These are phyloP conservation scores for Pogonomyrmex californicus DNA, from an alignment of 1,140 invertebrate species.

Conservation along the genomic window DNA sequence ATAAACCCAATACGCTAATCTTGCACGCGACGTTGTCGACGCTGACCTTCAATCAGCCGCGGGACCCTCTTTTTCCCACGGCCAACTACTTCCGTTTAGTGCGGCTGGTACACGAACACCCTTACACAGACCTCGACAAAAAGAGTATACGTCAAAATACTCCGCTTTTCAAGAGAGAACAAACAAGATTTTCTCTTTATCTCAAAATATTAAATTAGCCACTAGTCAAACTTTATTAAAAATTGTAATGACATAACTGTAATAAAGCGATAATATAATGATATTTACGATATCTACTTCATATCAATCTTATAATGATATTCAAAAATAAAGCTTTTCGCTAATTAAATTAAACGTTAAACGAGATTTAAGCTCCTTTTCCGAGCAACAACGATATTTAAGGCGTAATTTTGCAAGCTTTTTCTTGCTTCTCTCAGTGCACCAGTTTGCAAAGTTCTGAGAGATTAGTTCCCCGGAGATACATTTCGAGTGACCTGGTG, in stretches of 20 bases:
- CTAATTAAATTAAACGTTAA: not conserved
- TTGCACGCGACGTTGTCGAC: slow-evolving; percentile 47
- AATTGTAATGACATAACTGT: not conserved
- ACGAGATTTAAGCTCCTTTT: not conserved
- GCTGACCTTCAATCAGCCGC: slow-evolving; percentile 50
- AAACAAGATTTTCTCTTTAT: not conserved
- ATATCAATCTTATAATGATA: not conserved
- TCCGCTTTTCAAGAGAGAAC: not conserved
- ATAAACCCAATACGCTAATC: slow-evolving; percentile 56
- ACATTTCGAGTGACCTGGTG: slow-evolving; percentile 49
- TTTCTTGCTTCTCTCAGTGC: slow-evolving; percentile 8
- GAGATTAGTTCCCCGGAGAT: not conserved
- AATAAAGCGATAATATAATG: not conserved
- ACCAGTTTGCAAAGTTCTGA: slow-evolving; percentile 37
- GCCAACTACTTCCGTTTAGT: slow-evolving; percentile 51
- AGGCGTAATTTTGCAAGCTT: not conserved
- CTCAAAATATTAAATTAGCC: not conserved
- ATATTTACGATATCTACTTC: not conserved
- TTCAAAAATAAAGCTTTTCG: not conserved
- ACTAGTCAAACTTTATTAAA: not conserved
- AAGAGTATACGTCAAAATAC: slow-evolving; percentile 22
- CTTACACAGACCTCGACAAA: not conserved
- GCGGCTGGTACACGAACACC: not conserved
- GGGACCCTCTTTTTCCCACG: slow-evolving; percentile 63
- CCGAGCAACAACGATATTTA: not conserved